Percentiles rank a stretch among this genome's conserved stretches.
Conservation (phyloP, 2,113 vertebrate species). For the Callaeas wilsoni region DNA sequence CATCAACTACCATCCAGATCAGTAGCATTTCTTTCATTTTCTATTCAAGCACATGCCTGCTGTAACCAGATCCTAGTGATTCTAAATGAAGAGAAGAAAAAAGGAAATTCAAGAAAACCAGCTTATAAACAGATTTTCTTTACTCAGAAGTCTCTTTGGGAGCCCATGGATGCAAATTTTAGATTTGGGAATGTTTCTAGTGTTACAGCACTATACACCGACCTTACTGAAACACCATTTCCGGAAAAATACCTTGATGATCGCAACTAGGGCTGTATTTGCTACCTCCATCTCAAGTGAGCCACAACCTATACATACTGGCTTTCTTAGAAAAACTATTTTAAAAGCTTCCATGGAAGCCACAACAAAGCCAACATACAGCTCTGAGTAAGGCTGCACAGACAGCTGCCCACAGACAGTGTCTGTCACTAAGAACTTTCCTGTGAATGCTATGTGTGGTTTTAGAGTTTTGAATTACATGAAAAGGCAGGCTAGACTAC, state of each 20-base stretch:
- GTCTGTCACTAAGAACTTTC: background rate
- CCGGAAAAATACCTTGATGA: background rate
- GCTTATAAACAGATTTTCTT: background rate
- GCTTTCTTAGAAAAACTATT: background rate
- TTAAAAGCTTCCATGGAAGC: background rate
- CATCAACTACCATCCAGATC: background rate
- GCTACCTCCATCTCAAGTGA: background rate
- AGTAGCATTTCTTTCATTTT: background rate
- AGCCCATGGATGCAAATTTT: background rate
- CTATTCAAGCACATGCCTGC: background rate
- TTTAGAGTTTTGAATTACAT: background rate
- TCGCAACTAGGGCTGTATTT: background rate
- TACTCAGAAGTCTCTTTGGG: background rate
- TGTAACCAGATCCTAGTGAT: background rate
- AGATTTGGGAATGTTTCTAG: background rate
- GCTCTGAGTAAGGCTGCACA: background rate
- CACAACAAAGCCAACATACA: background rate
- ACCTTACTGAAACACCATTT: background rate
- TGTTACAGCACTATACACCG: background rate
- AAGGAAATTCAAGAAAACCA: background rate
- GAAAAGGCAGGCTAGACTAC: background rate
- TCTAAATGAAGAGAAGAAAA: background rate
- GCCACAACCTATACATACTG: background rate
- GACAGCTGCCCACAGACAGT: background rate
- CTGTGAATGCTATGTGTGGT: accelerated